phyloP scores from a whole-genome alignment of 2,797 vertebrate genomes.

The Cygnus olor region DNA sequence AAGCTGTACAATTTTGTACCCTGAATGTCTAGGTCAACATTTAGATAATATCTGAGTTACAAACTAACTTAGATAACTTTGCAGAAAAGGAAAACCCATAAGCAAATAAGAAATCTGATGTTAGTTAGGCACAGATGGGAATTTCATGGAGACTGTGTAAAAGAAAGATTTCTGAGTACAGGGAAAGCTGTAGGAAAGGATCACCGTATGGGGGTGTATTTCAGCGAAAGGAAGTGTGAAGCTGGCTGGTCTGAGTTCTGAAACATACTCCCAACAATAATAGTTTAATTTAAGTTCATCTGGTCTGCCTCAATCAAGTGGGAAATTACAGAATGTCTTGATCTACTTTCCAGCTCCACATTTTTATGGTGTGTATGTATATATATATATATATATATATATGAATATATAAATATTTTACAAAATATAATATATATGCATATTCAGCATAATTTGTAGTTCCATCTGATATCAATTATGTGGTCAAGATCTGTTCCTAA shows the following conservation, averaged over 20 bases:
- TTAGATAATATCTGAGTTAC: background rate
- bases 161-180: background rate
- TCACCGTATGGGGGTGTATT: fast-evolving
- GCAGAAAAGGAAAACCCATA: background rate
- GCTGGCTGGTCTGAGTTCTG: background rate
- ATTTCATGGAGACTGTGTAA: background rate
- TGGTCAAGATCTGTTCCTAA: background rate
- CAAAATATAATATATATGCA: no score
- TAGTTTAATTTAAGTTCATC: background rate
- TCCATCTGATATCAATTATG: background rate
- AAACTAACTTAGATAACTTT: background rate
- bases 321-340: background rate
- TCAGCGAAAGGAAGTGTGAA: background rate
- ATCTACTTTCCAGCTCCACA: background rate
- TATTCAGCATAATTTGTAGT: background rate
- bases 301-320: background rate
- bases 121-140: background rate
- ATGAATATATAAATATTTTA: no score
- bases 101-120: background rate
- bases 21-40: background rate
- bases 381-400: no score
- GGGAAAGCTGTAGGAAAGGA: background rate
- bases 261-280: background rate
- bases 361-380: background rate
- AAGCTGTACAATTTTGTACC: background rate